Base-by-base conservation (phyloP, 2,797 vertebrate species). In the Cossypha heuglini region DNA sequence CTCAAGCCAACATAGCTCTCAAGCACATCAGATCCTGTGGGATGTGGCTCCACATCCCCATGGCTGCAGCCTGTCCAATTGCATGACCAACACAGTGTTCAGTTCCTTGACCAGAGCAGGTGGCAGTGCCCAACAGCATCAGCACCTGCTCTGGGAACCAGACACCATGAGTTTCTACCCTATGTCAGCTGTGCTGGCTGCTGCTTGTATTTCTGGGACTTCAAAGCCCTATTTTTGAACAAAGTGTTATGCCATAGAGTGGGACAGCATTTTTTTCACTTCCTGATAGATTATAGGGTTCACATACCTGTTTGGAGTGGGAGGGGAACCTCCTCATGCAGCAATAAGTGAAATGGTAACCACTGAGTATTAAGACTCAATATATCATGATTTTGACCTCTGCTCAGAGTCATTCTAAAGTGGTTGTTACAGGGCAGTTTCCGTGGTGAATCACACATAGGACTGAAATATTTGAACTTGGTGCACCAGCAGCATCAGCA, bases 401-500 rank as follows among this genome's bases (percentile, higher is more conserved):
- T 1, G 5, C 9, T 52, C 8, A 31, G 49, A 40, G 7, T 45
- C 48, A 55, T 68, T 91, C 31, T 67, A 29, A 68, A 48, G 15
- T 29, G 29, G 13, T 33, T 82, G 49, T 55, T 86, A 54, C 17
- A 78, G 28, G 16, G 25, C 5, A 59, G 11, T 49, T 82, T 88
- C 40, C 0, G 0, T 24, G 0, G 1, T 54, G 48, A 58, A 59
- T 13, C 33, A 33, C 33, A 69, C 37, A 20, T 3, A 49, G n/a
- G n/a, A 62, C 40, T 35, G 22, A 72, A 86, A 46, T 75, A 9
- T 46, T 51, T 58, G 22, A 69, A 58, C 24, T 75, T 57, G 12
- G 18, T 64, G 25, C 40, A 59, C 49, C 48, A 71, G 37, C 18
- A 68, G 59, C 45, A 52, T 75, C 68, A 74, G 35, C 17, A 81